Conservation (phyloP, 2,113 vertebrate genomes). For the Perca fluviatilis region DNA sequence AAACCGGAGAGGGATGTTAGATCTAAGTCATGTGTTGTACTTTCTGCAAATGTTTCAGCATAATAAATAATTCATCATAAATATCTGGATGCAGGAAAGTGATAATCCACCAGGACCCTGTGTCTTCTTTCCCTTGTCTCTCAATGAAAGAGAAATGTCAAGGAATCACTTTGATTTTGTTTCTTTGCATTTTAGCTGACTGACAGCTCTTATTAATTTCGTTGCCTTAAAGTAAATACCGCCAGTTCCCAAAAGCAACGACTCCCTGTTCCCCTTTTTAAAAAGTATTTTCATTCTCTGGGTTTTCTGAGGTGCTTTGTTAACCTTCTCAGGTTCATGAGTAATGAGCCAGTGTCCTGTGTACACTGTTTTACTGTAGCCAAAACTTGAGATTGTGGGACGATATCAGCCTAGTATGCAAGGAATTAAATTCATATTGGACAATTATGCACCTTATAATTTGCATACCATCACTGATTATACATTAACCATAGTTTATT, state of each 20-base stretch:
- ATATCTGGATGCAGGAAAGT: slow-evolving; percentile 31
- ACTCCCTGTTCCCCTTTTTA: slow-evolving; percentile 15
- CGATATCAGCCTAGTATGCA: background rate
- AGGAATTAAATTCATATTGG: background rate
- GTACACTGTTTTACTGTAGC: background rate
- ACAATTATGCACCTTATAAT: background rate
- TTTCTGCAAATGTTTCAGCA: slow-evolving; percentile 41
- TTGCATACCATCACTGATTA: background rate
- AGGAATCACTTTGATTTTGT: slow-evolving; percentile 33
- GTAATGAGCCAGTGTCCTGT: background rate
- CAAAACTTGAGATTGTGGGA: background rate
- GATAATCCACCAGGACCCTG: background rate
- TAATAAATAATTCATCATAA: slow-evolving; percentile 25
- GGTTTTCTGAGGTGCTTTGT: slow-evolving; percentile 19
- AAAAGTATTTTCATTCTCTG: slow-evolving; percentile 24
- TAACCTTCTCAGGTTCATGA: slow-evolving; percentile 34
- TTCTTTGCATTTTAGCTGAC: slow-evolving; percentile 16
- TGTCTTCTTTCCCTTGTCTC: slow-evolving; percentile 24
- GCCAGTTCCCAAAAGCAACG: slow-evolving; percentile 17
- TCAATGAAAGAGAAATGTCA: slow-evolving; percentile 52
- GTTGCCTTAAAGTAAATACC: slow-evolving; percentile 38
- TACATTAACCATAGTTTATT: background rate
- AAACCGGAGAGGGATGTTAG: slow-evolving; percentile 50
- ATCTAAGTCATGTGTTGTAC: slow-evolving; percentile 34
- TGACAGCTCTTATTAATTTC: slow-evolving; percentile 59